These are phyloP conservation scores for Dascillus cervinus DNA, from an alignment of 2,888 invertebrate genomes.

Conservation along the genomic window DNA sequence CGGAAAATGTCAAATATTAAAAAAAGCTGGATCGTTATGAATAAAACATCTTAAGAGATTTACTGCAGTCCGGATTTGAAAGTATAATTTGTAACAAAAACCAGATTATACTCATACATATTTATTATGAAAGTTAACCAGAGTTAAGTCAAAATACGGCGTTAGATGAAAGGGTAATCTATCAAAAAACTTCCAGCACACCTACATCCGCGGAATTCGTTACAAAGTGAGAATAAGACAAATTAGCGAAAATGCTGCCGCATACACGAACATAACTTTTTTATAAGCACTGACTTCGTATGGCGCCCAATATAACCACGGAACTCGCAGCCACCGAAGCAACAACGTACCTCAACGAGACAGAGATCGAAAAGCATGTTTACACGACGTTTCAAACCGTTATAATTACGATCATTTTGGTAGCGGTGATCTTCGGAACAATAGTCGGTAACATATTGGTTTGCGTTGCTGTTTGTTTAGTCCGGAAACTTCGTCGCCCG, in stretches of 20 bases:
- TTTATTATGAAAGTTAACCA: conserved; percentile 17
- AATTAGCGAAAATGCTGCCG: background rate
- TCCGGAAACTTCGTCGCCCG: conserved; percentile 80
- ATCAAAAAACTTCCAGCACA: conserved; percentile 2
- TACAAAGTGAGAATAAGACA: background rate
- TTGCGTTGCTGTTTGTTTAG: conserved; percentile 60
- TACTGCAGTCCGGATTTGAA: conserved; percentile 18
- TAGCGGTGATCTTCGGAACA: conserved; percentile 70
- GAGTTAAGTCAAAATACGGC: conserved; percentile 8
- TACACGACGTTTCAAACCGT: conserved; percentile 47
- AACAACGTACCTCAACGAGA: conserved; percentile 26
- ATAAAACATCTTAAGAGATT: conserved; percentile 21
- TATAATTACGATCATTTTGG: conserved; percentile 62
- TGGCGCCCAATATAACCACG: conserved; percentile 37
- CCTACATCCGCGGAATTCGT: background rate
- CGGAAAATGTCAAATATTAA: conserved; percentile 14
- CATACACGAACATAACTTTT: background rate
- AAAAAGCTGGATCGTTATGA: conserved; percentile 15
- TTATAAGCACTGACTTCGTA: conserved; percentile 28
- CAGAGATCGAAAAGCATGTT: conserved; percentile 17
- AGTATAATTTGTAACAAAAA: conserved; percentile 22
- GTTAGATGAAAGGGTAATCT: conserved; percentile 5
- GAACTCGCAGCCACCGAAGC: conserved; percentile 18
- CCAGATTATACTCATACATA: conserved; percentile 23
- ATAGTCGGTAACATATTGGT: conserved; percentile 87